Evolutionary conservation across 2,888 invertebrate genomes (phyloP), one percentile per base, ranked within the genome.

Genomic region (Megastigmus dorsalis): DNA sequence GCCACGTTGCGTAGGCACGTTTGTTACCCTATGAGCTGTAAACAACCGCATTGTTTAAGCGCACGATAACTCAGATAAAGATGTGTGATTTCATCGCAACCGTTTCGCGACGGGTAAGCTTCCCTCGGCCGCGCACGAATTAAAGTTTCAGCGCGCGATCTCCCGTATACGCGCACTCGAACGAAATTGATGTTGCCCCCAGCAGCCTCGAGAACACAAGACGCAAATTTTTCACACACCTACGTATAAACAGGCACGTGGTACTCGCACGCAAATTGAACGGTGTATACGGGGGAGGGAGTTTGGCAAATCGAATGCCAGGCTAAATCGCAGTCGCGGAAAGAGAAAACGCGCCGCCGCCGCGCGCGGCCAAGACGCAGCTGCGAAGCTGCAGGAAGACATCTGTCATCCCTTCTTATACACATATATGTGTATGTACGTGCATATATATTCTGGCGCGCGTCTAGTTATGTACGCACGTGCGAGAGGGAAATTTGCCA

Each of bases 391-490:
- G 28, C 30, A 15, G 75, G 74, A 72, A 78, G 75, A 77, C 79
- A 79, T 78, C 75, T 79, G 78, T 79, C 78, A 78, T 78, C 74
- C 76, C 74, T 72, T 66, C 55, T 66, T 72, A 67, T 18, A 67
- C 60, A 74, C 45, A 36, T 59, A 59, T 18, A 18, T 38, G 33
- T 6, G n/a, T n/a, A n/a, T n/a, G n/a, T n/a, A n/a, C n/a, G n/a
- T 43, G 38, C 30, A 60, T 30, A 55, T 18, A 50, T 41, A 70
- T 62, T 62, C 41, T 55, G 26, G 30, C 13, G 33, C 13, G 4
- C 48, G 7, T 15, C 6, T n/a, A 30, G 30, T 30, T 62, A 62
- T 18, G 10, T 20, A 18, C 45, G 30, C 23, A 33, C 23, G 23
- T n/a, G 9, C 45, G 60, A 38, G 7, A n/a, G n/a, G n/a, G n/a